Percentiles rank a stretch among this genome's conserved stretches.
Conservation (phyloP, 2,888 invertebrate species). For the Pachycephus smyrnensis region DNA sequence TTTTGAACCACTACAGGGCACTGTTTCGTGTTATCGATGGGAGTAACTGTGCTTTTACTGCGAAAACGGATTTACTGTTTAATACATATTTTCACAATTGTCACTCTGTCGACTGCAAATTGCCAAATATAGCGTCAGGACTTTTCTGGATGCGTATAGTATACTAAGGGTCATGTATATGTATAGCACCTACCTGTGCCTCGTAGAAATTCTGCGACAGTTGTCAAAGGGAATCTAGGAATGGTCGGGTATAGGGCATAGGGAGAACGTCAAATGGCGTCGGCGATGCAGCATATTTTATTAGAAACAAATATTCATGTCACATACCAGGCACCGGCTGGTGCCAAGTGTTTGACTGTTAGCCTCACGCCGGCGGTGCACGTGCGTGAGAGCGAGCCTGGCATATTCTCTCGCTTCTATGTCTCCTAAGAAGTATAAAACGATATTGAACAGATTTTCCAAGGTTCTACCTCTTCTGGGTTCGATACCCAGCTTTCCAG, state of each 20-base stretch:
- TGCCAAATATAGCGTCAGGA: background rate
- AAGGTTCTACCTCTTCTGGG: slow-evolving; percentile 22
- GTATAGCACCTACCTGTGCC: background rate
- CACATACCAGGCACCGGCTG: slow-evolving; percentile 66
- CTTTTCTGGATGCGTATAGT: background rate
- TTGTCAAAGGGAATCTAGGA: background rate
- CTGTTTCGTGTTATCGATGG: background rate
- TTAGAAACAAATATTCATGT: slow-evolving; percentile 68
- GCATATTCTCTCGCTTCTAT: slow-evolving; percentile 44
- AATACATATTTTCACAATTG: background rate
- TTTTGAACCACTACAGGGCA: background rate
- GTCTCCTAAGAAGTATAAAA: slow-evolving; percentile 55
- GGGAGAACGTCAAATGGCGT: slow-evolving; percentile 54
- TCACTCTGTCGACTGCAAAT: background rate
- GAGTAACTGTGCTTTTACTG: background rate
- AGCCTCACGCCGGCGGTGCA: slow-evolving; percentile 53
- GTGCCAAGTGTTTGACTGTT: slow-evolving; percentile 67
- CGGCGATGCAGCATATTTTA: slow-evolving; percentile 63
- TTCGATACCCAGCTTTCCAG: background rate
- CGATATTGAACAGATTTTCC: slow-evolving; percentile 56
- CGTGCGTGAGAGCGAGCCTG: slow-evolving; percentile 52
- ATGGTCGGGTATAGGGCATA: background rate
- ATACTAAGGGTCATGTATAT: background rate
- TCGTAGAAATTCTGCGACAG: background rate
- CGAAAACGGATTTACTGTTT: background rate